These are phyloP conservation scores for Anthoscopus minutus DNA, from an alignment of 2,113 vertebrate genomes.

Conservation along the genomic window DNA sequence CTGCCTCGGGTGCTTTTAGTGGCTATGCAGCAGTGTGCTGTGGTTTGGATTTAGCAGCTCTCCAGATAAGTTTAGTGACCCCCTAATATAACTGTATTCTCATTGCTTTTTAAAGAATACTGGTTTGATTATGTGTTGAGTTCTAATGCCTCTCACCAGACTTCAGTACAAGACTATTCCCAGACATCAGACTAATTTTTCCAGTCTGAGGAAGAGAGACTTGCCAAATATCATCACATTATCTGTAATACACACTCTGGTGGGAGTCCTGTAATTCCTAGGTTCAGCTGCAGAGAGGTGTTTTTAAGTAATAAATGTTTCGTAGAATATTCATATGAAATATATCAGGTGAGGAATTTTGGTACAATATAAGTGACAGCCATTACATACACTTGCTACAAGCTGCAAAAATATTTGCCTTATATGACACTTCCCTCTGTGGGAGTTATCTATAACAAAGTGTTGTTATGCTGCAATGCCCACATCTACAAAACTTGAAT, in stretches of 20 bases:
- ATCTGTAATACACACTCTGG: not conserved
- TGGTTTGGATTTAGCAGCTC: not conserved
- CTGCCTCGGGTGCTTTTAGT: rapidly evolving
- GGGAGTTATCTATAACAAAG: not conserved
- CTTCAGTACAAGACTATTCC: not conserved
- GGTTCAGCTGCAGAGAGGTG: not conserved
- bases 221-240: not conserved
- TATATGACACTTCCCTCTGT: not conserved
- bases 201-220: not conserved
- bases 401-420: not conserved
- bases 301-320: not conserved
- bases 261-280: not conserved
- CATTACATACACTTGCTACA: not conserved
- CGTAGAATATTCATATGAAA: not conserved
- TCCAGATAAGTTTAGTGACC: not conserved
- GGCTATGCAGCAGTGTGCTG: not conserved
- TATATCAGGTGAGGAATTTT: not conserved
- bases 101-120: not conserved
- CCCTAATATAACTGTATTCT: not conserved
- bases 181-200: not conserved
- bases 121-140: not conserved
- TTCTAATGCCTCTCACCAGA: not conserved
- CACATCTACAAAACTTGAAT: not conserved
- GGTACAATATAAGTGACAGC: not conserved
- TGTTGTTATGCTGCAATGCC: not conserved